Evolutionary conservation across 2,113 vertebrate species (phyloP).

Genomic region (Megatriorchis doriae): DNA sequence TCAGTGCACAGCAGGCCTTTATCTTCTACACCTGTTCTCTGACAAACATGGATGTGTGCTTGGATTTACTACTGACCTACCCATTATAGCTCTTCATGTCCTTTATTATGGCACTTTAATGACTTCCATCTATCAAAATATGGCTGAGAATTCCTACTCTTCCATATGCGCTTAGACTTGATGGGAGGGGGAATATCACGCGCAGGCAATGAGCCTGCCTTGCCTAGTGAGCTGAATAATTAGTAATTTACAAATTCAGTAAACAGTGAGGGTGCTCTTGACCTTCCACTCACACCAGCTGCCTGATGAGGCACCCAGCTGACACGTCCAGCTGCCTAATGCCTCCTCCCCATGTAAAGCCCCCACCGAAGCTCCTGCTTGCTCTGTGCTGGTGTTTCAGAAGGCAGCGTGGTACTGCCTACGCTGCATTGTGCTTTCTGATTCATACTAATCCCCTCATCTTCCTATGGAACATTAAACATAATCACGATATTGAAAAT

Average conservation of each 20-base stretch:
- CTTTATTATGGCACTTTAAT: not conserved
- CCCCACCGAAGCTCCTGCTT: not conserved
- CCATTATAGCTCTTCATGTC: not conserved
- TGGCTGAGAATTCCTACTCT: slow-evolving; percentile 12
- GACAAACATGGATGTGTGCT: not conserved
- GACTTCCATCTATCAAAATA: slow-evolving; percentile 21
- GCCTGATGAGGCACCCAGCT: slow-evolving; percentile 56
- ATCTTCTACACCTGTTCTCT: not conserved
- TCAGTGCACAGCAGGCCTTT: not conserved
- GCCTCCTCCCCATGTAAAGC: not conserved
- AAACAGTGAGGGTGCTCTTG: slow-evolving; percentile 49
- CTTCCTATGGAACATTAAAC: slow-evolving; percentile 62
- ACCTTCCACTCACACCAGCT: slow-evolving; percentile 53
- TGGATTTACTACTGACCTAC: not conserved
- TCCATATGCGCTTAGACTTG: not conserved
- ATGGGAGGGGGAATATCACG: not conserved
- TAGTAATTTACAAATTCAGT: slow-evolving; percentile 52
- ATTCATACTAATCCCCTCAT: slow-evolving; percentile 51
- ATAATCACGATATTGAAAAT: slow-evolving; percentile 63
- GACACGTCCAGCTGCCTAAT: slow-evolving; percentile 55
- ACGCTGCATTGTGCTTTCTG: slow-evolving; percentile 57
- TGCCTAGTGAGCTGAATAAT: slow-evolving; percentile 56
- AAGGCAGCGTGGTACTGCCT: slow-evolving; percentile 20
- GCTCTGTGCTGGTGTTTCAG: slow-evolving; percentile 5
- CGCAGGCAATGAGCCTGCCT: not conserved